Percentiles rank a stretch among this genome's conserved stretches.
Conservation (phyloP, 2,113 vertebrate genomes). For the Xyrauchen texanus region DNA sequence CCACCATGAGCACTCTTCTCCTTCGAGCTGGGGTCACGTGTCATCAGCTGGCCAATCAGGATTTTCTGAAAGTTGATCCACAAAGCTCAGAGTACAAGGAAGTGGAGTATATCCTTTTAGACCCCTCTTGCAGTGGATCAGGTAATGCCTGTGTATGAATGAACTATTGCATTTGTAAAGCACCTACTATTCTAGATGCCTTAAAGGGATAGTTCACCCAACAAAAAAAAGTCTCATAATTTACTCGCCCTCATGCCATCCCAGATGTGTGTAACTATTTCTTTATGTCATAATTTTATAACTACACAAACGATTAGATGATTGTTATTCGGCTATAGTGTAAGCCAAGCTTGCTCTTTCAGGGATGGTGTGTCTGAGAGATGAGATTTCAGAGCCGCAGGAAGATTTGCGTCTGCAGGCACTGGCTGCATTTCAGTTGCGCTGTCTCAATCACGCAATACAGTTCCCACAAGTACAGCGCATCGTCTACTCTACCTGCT, state of each 20-base stretch:
- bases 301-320: too few relatives aligned
- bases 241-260: too few relatives aligned
- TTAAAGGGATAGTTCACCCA: too few relatives aligned
- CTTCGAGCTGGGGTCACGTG: constrained; percentile 85
- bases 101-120: constrained; percentile 86
- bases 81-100: constrained; percentile 73
- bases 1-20: constrained; percentile 91
- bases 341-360: neutral
- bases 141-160: constrained; percentile 69
- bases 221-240: too few relatives aligned
- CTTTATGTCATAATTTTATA: too few relatives aligned
- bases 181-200: neutral
- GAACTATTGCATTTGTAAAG: neutral
- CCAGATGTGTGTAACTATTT: too few relatives aligned
- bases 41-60: constrained; percentile 84
- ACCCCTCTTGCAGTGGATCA: constrained; percentile 96
- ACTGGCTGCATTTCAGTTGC: constrained; percentile 84
- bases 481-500: constrained; percentile 94
- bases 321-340: too few relatives aligned
- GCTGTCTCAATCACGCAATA: constrained; percentile 79
- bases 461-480: constrained; percentile 81
- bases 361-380: constrained; percentile 84
- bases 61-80: constrained; percentile 86
- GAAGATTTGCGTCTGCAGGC: constrained; percentile 73
- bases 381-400: constrained; percentile 57